Evolutionary conservation across 2,888 invertebrate species (phyloP).

Genomic region (Lasioglossum figueresi): DNA sequence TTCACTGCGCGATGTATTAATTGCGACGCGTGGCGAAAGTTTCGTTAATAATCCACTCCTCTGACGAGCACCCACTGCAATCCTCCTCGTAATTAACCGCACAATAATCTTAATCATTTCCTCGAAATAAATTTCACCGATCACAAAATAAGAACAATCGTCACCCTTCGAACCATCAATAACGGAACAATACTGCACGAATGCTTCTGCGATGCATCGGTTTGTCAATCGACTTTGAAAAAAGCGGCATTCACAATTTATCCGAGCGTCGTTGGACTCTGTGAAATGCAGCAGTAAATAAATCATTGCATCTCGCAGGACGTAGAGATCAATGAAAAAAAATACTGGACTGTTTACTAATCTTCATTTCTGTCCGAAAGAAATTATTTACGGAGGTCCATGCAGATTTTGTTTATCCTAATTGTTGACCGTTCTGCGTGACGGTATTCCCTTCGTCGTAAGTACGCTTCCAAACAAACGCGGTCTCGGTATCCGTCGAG

Average conservation of each 20-base stretch:
- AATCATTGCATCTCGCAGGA: not conserved
- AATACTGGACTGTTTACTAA: not conserved
- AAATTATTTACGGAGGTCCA: not conserved
- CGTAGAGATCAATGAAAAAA: not conserved
- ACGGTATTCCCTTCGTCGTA: not conserved
- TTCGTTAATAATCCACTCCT: not conserved
- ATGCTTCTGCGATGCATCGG: not conserved
- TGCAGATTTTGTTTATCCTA: not conserved
- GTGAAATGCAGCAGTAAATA: not conserved
- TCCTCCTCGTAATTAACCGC: not conserved
- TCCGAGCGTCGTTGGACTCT: not conserved
- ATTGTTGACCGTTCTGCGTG: not conserved
- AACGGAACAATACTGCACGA: not conserved
- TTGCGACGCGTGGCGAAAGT: not conserved
- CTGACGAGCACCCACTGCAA: not conserved
- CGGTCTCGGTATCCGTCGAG: not conserved
- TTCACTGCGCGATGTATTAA: not conserved
- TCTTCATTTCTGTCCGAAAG: not conserved
- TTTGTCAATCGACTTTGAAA: not conserved
- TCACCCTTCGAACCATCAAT: not conserved
- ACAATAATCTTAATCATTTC: not conserved
- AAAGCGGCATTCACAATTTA: not conserved
- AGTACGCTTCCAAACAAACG: not conserved
- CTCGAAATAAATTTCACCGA: not conserved
- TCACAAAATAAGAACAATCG: not conserved